These are phyloP conservation scores for Poeciliopsis presidionis DNA, from an alignment of 2,797 vertebrate species.

Conservation along the genomic window DNA sequence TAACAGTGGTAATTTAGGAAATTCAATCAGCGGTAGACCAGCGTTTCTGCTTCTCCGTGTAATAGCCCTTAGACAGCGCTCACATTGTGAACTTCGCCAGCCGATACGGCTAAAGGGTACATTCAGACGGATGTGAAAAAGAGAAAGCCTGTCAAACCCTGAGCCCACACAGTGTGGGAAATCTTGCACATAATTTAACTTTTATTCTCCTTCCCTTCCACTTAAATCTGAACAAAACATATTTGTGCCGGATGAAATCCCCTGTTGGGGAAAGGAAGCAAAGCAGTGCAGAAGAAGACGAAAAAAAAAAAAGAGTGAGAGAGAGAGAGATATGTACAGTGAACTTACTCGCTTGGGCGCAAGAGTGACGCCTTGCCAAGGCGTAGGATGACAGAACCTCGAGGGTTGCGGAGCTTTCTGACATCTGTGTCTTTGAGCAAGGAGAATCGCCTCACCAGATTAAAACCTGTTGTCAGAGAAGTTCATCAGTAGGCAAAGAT, in stretches of 20 bases:
- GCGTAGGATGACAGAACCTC: constrained; percentile 87
- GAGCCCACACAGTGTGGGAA: constrained; percentile 12
- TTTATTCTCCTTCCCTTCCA: constrained; percentile 6
- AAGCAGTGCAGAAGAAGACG: not conserved
- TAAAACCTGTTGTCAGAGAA: constrained; percentile 85
- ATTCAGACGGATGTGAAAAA: constrained; percentile 26
- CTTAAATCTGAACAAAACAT: constrained; percentile 1
- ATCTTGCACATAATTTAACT: constrained; percentile 23
- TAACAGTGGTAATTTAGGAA: constrained; percentile 51
- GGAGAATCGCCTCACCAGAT: constrained; percentile 89
- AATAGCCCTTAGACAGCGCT: constrained; percentile 29
- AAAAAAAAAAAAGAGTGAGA: too few species aligned
- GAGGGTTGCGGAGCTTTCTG: constrained; percentile 90
- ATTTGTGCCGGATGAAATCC: constrained; percentile 6
- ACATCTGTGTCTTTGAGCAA: constrained; percentile 88
- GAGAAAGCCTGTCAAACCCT: constrained; percentile 7
- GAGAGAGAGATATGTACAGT: not conserved
- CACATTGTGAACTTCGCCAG: constrained; percentile 43
- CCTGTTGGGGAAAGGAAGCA: not conserved
- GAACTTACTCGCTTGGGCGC: constrained; percentile 86
- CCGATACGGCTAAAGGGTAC: constrained; percentile 18
- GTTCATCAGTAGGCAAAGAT: constrained; percentile 27
- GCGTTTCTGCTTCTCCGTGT: constrained; percentile 24
- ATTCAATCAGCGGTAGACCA: constrained; percentile 55
- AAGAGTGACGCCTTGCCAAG: constrained; percentile 86